Evolutionary conservation across 2,888 invertebrate genomes (phyloP), one percentile per base, ranked within the genome.

Genomic region (Conops quadrifasciatus): DNA sequence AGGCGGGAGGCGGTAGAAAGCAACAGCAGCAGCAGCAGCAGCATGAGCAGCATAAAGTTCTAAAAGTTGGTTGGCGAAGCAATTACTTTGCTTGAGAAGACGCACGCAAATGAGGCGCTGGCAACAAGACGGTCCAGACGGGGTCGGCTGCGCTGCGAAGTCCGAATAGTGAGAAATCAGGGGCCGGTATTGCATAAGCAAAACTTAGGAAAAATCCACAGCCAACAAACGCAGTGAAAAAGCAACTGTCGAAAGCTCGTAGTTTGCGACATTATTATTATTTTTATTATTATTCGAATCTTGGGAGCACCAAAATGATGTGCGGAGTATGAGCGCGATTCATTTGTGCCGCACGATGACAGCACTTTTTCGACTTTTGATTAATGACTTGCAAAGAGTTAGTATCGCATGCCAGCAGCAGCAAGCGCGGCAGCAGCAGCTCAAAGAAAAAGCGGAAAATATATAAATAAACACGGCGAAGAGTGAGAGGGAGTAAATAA

Each of bases 331-430:
- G 53, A 51, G 13, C 53, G 43, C 56, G 56, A 66, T 56, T 56
- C 36, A 28, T 30, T 49, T 49, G 7, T 19, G 4, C 49, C 19
- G 59, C 56, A 36, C 67, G 58, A 30, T 58, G 67, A 45, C 58
- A 51, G 49, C 49, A 51, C 58, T 67, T 67, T n/a, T 67, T 45
- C 67, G 67, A 45, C 68, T 66, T 71, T 71, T 67, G 71, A 71
- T 71, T 71, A 71, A 71, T 71, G 53, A 53, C 71, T 59, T 62
- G n/a, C 47, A 21, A 21, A 51, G 67, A 60, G 67, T 66, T 71
- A 67, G 67, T 67, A 71, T 56, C 53, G 45, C 56, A 67, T 56
- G 71, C 67, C 71, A 71, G 67, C 71, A 67, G 59, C 51, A 66
- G 65, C 53, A 45, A 67, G 45, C 56, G 56, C 28, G 66, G 21